phyloP scores from a whole-genome alignment of 1,140 invertebrate species.

The Drosophila watanabei region DNA sequence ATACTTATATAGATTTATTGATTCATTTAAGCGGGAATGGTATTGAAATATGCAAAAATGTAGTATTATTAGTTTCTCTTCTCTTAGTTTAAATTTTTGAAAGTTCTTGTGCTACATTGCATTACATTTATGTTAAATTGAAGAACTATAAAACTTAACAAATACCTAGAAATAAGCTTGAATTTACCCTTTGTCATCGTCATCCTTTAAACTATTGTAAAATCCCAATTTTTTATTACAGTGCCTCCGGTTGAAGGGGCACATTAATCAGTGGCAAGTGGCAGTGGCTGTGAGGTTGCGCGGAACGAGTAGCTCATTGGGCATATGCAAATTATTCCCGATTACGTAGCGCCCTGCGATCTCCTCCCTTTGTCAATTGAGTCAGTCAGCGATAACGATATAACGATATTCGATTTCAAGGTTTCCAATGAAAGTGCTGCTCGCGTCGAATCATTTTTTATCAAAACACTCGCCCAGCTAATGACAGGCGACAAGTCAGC shows the following conservation, averaged over 20 bases:
- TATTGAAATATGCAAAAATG: too few relatives aligned
- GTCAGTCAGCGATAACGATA: conserved; percentile 45
- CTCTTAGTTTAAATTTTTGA: fast-evolving
- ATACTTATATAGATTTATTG: too few relatives aligned
- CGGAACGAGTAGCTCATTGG: conserved; percentile 76
- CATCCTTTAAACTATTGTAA: too few relatives aligned
- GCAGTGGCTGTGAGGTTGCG: conserved; percentile 47
- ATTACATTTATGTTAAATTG: background rate
- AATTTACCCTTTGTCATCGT: too few relatives aligned
- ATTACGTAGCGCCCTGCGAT: conserved; percentile 29
- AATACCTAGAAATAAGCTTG: background rate
- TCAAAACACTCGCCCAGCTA: conserved; percentile 61
- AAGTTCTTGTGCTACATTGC: background rate
- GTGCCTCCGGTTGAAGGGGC: conserved; percentile 32
- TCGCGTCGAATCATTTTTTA: conserved; percentile 67
- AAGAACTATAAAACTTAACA: background rate
- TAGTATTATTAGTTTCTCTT: too few relatives aligned
- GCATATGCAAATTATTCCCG: conserved; percentile 68
- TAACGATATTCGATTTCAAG: conserved; percentile 63
- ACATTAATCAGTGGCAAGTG: conserved; percentile 75
- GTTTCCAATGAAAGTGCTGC: conserved; percentile 67
- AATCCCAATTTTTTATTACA: background rate
- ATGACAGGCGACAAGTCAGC: conserved; percentile 79
- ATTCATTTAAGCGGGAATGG: too few relatives aligned
- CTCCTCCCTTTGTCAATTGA: conserved; percentile 42